Conservation (phyloP, 2,113 vertebrate species). For the Pampusana beccarii region DNA sequence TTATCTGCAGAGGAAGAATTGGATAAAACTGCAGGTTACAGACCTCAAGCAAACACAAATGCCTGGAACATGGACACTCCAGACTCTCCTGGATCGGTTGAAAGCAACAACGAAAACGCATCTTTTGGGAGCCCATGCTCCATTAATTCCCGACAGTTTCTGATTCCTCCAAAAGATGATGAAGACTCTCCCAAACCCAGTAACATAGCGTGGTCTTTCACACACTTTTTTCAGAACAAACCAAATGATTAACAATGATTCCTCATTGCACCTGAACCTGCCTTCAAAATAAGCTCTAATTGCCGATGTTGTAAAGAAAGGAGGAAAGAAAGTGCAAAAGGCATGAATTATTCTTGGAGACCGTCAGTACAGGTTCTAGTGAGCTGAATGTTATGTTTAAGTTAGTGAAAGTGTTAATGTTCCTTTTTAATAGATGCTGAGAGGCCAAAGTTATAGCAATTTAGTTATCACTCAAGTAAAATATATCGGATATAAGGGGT, state of each 20-base stretch:
- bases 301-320: slow-evolving; percentile 1
- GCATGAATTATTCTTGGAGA: slow-evolving; percentile 49
- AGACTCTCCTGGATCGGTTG: slow-evolving; percentile 76
- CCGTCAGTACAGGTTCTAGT: slow-evolving; percentile 38
- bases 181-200: slow-evolving; percentile 76
- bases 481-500: background rate
- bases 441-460: slow-evolving; percentile 13
- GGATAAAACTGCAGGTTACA: slow-evolving; percentile 80
- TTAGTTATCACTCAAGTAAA: slow-evolving; percentile 30
- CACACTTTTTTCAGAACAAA: slow-evolving; percentile 83
- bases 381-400: slow-evolving; percentile 39
- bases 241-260: slow-evolving; percentile 70
- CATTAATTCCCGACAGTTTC: slow-evolving; percentile 91
- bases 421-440: slow-evolving; percentile 10
- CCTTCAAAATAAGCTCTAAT: slow-evolving; percentile 70
- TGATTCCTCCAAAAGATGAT: slow-evolving; percentile 85
- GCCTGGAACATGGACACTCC: slow-evolving; percentile 84
- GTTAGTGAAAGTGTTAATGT: slow-evolving; percentile 31
- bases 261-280: background rate
- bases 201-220: slow-evolving; percentile 78
- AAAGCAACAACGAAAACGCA: slow-evolving; percentile 79
- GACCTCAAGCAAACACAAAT: slow-evolving; percentile 83
- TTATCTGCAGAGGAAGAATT: slow-evolving; percentile 51
- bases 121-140: slow-evolving; percentile 93
- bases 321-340: slow-evolving; percentile 6